Evolutionary conservation across 1,140 invertebrate genomes (phyloP).

Genomic region (Theocolax elegans): DNA sequence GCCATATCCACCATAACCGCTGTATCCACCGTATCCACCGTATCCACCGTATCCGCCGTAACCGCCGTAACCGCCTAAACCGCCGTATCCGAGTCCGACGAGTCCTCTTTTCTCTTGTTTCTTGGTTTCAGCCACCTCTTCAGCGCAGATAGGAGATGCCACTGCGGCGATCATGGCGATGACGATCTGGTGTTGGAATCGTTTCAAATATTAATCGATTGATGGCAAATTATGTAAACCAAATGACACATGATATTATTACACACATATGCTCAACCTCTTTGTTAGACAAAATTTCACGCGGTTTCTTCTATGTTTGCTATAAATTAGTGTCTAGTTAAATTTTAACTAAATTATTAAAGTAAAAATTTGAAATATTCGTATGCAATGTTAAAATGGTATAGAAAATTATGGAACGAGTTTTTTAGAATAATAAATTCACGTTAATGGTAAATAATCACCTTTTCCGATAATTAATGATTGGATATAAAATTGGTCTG

Average conservation of each 20-base stretch:
- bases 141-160: slow-evolving; percentile 53
- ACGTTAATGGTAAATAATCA: too few relatives aligned
- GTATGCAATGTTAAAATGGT: too few relatives aligned
- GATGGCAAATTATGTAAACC: neutral
- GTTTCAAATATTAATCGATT: too few relatives aligned
- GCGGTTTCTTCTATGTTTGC: neutral
- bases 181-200: slow-evolving; percentile 46
- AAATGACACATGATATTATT: too few relatives aligned
- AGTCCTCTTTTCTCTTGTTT: slow-evolving; percentile 59
- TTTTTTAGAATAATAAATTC: too few relatives aligned
- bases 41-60: slow-evolving; percentile 42
- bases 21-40: neutral
- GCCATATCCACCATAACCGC: slow-evolving; percentile 42
- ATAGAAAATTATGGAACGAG: too few relatives aligned
- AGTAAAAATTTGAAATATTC: too few relatives aligned
- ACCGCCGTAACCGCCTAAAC: slow-evolving; percentile 36
- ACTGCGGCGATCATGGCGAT: slow-evolving; percentile 53
- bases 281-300: neutral
- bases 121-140: slow-evolving; percentile 51
- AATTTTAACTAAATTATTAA: neutral
- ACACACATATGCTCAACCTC: neutral
- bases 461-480: too few relatives aligned
- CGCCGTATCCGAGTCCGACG: slow-evolving; percentile 50
- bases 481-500: too few relatives aligned
- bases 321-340: neutral